Conservation (phyloP, 2,113 vertebrate species). For the Corvus hawaiiensis region DNA sequence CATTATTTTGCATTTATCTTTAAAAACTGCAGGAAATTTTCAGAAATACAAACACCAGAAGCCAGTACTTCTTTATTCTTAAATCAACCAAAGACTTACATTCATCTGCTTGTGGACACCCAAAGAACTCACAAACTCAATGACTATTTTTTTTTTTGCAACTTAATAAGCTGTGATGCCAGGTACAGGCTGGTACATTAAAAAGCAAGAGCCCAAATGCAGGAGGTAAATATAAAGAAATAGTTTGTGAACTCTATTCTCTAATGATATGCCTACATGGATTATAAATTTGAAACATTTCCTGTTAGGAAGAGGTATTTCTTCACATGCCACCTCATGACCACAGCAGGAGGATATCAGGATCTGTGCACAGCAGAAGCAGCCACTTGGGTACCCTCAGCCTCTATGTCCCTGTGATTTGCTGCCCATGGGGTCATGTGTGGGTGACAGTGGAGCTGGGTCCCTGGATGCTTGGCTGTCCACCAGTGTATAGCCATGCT, state of each 20-base stretch:
- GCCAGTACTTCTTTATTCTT: not conserved
- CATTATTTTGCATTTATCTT: not conserved
- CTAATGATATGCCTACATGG: not conserved
- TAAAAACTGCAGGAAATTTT: not conserved
- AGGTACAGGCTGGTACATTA: not conserved
- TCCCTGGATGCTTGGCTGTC: not conserved
- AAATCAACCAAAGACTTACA: not conserved
- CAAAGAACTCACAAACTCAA: not conserved
- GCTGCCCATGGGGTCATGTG: fast-evolving
- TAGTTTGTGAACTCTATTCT: not conserved
- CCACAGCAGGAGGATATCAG: not conserved
- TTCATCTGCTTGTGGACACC: not conserved
- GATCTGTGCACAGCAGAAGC: not conserved
- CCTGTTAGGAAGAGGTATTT: not conserved
- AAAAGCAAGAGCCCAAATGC: not conserved
- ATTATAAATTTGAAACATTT: not conserved
- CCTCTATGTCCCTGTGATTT: not conserved
- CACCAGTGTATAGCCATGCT: not conserved
- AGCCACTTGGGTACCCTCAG: not conserved
- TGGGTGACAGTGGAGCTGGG: not conserved
- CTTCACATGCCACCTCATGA: not conserved
- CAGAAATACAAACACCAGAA: not conserved
- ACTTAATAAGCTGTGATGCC: not conserved
- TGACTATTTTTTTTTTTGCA: not conserved
- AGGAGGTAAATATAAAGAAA: not conserved